These are phyloP conservation scores for Chitala chitala DNA, from an alignment of 2,113 vertebrate species.

Conservation along the genomic window DNA sequence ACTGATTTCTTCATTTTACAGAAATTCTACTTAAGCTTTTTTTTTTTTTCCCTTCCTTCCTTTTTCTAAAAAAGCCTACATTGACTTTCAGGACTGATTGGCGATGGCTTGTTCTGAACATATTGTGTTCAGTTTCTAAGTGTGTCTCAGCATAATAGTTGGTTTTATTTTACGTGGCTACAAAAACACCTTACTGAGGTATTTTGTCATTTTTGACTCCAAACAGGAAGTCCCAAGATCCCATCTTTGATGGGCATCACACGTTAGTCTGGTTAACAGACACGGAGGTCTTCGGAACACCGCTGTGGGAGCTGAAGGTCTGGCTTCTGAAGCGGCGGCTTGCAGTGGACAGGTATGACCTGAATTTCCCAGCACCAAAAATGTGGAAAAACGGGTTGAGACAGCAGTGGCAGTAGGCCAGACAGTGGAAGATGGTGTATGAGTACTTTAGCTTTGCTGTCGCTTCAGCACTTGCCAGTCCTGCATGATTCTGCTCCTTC, in stretches of 20 bases:
- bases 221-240: too few relatives aligned
- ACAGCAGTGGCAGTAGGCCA: slow-evolving; percentile 57
- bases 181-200: too few relatives aligned
- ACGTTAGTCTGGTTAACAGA: neutral
- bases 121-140: too few relatives aligned
- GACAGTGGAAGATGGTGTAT: slow-evolving; percentile 37
- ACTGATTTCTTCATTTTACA: too few relatives aligned
- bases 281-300: neutral
- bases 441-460: slow-evolving; percentile 31
- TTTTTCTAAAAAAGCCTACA: too few relatives aligned
- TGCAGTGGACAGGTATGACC: slow-evolving; percentile 38
- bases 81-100: too few relatives aligned
- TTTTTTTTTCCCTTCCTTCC: too few relatives aligned
- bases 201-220: too few relatives aligned
- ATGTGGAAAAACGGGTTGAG: slow-evolving; percentile 59
- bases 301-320: slow-evolving; percentile 16
- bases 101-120: too few relatives aligned
- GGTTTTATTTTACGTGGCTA: too few relatives aligned
- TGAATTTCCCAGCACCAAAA: slow-evolving; percentile 55
- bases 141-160: too few relatives aligned
- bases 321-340: neutral
- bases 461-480: slow-evolving; percentile 10
- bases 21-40: too few relatives aligned
- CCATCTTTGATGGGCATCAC: neutral
- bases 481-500: neutral